Conservation (phyloP, 2,113 vertebrate species). For the Trachemys scripta region DNA sequence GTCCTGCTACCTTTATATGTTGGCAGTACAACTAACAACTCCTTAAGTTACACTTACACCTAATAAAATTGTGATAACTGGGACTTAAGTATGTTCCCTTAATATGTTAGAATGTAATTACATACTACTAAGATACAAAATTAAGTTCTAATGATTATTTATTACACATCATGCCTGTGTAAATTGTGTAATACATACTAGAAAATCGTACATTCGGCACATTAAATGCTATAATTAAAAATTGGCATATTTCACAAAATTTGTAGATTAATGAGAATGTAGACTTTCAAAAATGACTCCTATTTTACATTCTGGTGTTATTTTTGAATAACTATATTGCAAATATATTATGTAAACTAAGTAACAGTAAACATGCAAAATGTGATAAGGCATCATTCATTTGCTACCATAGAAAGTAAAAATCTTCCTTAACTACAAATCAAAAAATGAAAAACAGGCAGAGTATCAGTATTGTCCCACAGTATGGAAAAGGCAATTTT, state of each 20-base stretch:
- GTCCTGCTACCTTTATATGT: background rate
- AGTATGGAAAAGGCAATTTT: background rate
- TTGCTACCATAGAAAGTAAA: background rate
- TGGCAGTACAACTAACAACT: background rate
- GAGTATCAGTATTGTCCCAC: background rate
- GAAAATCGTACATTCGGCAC: background rate
- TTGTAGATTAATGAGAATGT: background rate
- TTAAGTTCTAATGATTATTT: constrained; percentile 25
- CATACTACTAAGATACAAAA: constrained; percentile 5
- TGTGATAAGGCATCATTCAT: background rate
- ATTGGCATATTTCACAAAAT: background rate
- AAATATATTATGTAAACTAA: background rate
- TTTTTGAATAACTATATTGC: background rate
- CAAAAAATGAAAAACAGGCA: background rate
- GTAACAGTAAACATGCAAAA: background rate
- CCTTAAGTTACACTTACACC: background rate
- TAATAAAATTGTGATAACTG: background rate
- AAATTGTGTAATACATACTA: background rate
- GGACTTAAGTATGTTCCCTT: background rate
- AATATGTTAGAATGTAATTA: constrained; percentile 41
- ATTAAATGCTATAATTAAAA: constrained; percentile 26
- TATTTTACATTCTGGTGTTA: background rate
- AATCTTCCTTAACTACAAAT: background rate
- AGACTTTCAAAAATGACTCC: background rate
- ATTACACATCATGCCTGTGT: background rate